phyloP scores from a whole-genome alignment of 2,113 vertebrate genomes.

The Lampris megalopsis region DNA sequence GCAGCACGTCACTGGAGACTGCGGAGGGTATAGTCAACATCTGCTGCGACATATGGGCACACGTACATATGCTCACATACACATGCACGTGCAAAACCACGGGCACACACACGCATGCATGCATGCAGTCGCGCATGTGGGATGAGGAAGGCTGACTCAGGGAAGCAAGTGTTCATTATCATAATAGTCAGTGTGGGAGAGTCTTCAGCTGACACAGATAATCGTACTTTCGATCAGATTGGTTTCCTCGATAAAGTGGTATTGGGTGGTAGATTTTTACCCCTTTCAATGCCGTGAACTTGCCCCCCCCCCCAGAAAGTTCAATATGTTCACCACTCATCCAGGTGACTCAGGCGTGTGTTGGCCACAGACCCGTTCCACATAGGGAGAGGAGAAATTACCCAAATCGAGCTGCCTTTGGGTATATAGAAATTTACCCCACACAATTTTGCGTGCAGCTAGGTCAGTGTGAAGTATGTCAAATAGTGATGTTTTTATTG shows the following conservation, averaged over 20 bases:
- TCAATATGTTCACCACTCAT: no score
- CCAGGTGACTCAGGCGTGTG: no score
- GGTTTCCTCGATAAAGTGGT: slow-evolving; percentile 5
- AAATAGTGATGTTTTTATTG: not conserved
- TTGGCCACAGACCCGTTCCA: no score
- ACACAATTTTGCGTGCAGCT: no score
- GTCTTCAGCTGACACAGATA: slow-evolving; percentile 31
- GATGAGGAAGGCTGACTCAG: slow-evolving; percentile 63
- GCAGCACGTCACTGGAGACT: slow-evolving; percentile 44
- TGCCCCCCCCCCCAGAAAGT: no score
- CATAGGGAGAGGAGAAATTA: no score
- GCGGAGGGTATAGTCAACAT: slow-evolving; percentile 58
- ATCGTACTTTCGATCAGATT: slow-evolving; percentile 38
- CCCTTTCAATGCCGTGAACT: no score
- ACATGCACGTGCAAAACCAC: slow-evolving; percentile 29
- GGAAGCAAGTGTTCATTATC: slow-evolving; percentile 74
- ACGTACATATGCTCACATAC: slow-evolving; percentile 20
- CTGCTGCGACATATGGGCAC: slow-evolving; percentile 47
- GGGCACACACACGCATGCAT: slow-evolving; percentile 25
- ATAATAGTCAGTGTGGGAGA: slow-evolving; percentile 68
- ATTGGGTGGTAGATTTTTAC: not conserved
- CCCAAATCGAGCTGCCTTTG: no score
- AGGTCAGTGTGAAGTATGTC: not conserved
- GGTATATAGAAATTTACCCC: no score
- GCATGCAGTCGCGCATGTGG: slow-evolving; percentile 24